Percentiles rank a stretch among this genome's conserved stretches.
These are phyloP conservation scores for Megathymus violae DNA, from an alignment of 1,140 invertebrate species.

Conservation along the genomic window DNA sequence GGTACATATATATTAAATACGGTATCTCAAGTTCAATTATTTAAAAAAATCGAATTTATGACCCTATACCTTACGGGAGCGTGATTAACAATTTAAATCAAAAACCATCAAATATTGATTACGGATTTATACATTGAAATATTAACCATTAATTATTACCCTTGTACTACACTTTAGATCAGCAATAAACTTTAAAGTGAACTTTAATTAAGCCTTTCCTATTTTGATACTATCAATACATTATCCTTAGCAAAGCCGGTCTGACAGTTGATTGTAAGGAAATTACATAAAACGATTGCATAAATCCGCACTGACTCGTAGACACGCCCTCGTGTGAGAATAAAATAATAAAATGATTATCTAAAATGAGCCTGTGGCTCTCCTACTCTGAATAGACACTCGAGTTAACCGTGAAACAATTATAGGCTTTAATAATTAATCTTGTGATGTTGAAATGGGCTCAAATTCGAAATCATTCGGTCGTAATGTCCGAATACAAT, in stretches of 20 bases:
- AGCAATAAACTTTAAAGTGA: constrained; percentile 22
- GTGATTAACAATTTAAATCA: not conserved
- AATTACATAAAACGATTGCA: constrained; percentile 41
- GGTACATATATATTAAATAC: no score
- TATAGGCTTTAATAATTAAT: no score
- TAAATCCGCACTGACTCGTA: constrained; percentile 25
- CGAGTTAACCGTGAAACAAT: no score
- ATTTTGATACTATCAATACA: constrained; percentile 27
- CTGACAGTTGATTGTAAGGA: constrained; percentile 13
- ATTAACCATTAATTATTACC: constrained; percentile 12
- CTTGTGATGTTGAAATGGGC: no score
- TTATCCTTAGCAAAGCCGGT: constrained; percentile 22
- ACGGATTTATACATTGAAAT: not conserved
- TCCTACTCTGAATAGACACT: no score
- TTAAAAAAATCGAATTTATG: no score
- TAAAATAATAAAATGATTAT: no score
- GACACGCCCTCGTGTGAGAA: constrained; percentile 9
- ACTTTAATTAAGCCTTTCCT: constrained; percentile 30
- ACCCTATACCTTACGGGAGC: no score
- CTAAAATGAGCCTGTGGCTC: no score
- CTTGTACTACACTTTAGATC: constrained; percentile 1
- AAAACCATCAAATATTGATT: not conserved
- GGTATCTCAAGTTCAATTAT: no score
- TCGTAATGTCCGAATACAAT: no score
- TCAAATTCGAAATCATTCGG: no score